Conservation (phyloP, 2,113 vertebrate genomes). For the Psittacula cyanocephala region DNA sequence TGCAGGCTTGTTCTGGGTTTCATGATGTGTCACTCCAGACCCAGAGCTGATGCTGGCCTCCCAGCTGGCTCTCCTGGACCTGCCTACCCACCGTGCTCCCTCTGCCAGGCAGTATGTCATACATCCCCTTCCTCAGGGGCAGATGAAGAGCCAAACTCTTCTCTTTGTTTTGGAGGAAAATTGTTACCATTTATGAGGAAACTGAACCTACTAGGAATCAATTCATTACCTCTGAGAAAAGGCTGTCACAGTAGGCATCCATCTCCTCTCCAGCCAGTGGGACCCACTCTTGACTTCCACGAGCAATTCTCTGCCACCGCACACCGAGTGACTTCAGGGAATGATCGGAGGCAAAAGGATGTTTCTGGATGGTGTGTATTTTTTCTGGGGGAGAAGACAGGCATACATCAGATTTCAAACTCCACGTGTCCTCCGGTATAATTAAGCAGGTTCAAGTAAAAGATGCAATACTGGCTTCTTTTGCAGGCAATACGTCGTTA, state of each 20-base stretch:
- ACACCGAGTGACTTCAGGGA: rapidly evolving
- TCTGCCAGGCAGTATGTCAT: neutral
- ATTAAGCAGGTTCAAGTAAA: neutral
- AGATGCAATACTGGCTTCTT: neutral
- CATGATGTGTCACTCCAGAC: neutral
- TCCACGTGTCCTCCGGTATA: neutral
- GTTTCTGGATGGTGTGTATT: neutral
- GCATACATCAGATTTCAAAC: neutral
- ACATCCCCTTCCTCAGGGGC: neutral
- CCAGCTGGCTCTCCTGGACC: neutral
- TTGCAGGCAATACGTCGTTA: rapidly evolving
- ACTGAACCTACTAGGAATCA: neutral
- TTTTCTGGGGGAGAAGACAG: neutral
- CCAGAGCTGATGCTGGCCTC: neutral
- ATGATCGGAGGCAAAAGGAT: neutral
- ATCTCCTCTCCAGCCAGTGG: neutral
- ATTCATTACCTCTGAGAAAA: neutral
- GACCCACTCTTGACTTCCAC: neutral
- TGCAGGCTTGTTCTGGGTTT: neutral
- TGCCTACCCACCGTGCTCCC: neutral
- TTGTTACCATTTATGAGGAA: neutral
- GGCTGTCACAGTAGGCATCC: neutral
- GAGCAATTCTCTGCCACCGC: neutral
- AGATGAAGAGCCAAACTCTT: neutral
- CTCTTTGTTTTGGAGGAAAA: neutral